Evolutionary conservation across 2,888 invertebrate species (phyloP), one percentile per base, ranked within the genome.

Genomic region (Disparrhopalites patrizii): DNA sequence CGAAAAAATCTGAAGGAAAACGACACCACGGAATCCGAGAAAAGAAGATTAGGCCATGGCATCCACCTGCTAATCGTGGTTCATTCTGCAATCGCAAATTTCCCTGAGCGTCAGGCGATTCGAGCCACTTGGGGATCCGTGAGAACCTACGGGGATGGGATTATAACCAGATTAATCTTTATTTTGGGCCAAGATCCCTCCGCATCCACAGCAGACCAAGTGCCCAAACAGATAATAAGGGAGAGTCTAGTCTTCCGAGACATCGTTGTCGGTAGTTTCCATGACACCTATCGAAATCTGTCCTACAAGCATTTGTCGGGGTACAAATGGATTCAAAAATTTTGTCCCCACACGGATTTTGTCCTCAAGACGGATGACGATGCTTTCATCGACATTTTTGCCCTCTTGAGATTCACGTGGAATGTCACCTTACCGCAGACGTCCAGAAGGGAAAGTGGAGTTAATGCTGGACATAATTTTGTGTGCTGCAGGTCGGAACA

Each of bases 91-190:
- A 76, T 76, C 1, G 71, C 74, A 28, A 75, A 78, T 57, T 75
- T 75, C 55, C 68, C 73, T 27, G 76, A 77, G 56, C 71, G 78
- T 4, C 73, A 75, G 61, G 77, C 77, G 25, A 77, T 78, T 30
- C 70, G 78, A 28, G 71, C 69, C 25, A 77, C 77, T 5, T 78
- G 78, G 78, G 77, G 77, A 0, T 69, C 71, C 23, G 74, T 75
- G 20, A 72, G 70, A 18, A 61, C 67, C 13, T 30, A 71, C 7
- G 71, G 70, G 50, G 70, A 69, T 23, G 66, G 68, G n/a, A 60
- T 54, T 1, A 70, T 76, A 25, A n/a, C n/a, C n/a, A 70, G 75
- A 43, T 56, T 75, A 13, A 72, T 73, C 5, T 77, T 77, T 66
- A 70, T 77, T 0, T 36, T 77, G 23, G n/a, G n/a, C n/a, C 38